A percentile compares a stretch with the other conserved stretches of the same genome.
Conservation (phyloP, 2,797 vertebrate genomes). For the Garrulus glandarius region DNA sequence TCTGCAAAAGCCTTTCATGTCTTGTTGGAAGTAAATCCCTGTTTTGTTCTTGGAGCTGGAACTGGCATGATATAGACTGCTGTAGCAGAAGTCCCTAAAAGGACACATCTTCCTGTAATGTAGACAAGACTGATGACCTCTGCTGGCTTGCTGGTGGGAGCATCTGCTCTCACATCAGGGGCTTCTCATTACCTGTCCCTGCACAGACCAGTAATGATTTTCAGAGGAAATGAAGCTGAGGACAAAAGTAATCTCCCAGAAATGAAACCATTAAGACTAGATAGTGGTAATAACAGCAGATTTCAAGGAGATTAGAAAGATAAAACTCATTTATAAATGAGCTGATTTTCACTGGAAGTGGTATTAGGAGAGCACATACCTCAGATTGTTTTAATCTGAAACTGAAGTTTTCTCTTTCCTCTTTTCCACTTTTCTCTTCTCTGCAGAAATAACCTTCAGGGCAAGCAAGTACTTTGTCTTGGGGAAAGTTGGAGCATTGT, state of each 20-base stretch:
- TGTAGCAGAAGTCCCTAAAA: background rate
- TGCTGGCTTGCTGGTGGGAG: background rate
- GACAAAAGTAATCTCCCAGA: background rate
- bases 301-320: slow-evolving; percentile 16
- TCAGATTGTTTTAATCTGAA: background rate
- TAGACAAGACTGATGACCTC: slow-evolving; percentile 3
- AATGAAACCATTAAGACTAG: background rate
- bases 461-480: background rate
- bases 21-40: background rate
- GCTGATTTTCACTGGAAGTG: background rate
- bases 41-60: background rate
- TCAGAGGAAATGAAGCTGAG: background rate
- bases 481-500: background rate
- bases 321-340: background rate
- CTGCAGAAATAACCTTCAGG: background rate
- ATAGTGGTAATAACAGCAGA: background rate
- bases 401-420: background rate
- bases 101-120: background rate
- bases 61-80: background rate
- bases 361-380: background rate
- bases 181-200: background rate
- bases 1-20: background rate
- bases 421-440: background rate
- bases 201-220: background rate
- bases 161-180: slow-evolving; percentile 46